A percentile compares a stretch with the other conserved stretches of the same genome.
Evolutionary conservation across 2,888 invertebrate genomes (phyloP).

Genomic region (Hirudinaria manillensis): DNA sequence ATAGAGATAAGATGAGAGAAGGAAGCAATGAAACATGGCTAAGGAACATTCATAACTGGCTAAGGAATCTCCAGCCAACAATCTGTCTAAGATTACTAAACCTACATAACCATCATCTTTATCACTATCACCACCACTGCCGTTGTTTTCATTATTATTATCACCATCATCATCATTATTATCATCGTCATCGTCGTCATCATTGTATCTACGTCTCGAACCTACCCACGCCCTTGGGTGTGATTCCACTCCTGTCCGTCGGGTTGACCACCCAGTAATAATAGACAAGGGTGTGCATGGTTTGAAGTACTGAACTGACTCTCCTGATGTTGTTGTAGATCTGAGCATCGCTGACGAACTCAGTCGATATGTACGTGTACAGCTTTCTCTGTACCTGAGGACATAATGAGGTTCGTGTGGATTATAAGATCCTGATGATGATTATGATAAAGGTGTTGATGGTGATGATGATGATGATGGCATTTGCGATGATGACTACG

Average conservation of each 20-base stretch:
- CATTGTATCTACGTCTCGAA: no score
- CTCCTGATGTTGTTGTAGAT: slow-evolving; percentile 88
- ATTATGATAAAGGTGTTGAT: not conserved
- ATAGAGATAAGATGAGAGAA: not conserved
- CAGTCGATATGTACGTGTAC: slow-evolving; percentile 96
- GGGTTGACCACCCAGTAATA: slow-evolving; percentile 99
- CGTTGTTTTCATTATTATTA: no score
- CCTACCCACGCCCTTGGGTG: slow-evolving; percentile 87
- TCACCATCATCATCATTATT: no score
- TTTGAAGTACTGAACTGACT: slow-evolving; percentile 93
- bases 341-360: slow-evolving; percentile 93
- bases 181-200: no score
- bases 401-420: not conserved
- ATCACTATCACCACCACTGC: not conserved
- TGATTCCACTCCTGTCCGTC: slow-evolving; percentile 84
- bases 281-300: slow-evolving; percentile 95
- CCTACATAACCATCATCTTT: not conserved
- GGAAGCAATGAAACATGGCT: not conserved
- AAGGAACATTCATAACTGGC: not conserved
- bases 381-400: slow-evolving; percentile 70
- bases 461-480: not conserved
- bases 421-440: not conserved
- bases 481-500: not conserved
- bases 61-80: not conserved
- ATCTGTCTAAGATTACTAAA: not conserved